Evolutionary conservation across 1,140 invertebrate species (phyloP).

Genomic region (Eurosta solidaginis): DNA sequence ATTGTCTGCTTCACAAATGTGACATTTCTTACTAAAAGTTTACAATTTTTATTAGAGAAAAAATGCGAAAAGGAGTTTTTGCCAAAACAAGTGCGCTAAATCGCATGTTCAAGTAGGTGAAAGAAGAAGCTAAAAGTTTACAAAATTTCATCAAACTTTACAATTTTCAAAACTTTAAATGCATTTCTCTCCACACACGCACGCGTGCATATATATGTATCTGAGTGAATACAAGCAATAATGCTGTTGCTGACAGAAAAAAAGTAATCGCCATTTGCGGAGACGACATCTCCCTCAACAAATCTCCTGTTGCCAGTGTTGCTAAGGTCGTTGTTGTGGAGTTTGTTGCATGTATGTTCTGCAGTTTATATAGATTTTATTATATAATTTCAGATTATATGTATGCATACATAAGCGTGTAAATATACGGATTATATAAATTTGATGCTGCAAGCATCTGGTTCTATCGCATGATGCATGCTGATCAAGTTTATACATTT

Average conservation of each 20-base stretch:
- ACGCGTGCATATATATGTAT: not conserved
- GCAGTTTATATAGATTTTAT: not conserved
- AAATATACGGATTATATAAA: no score
- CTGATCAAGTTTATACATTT: constrained; percentile 16
- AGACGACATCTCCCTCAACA: no score
- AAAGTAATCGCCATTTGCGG: not conserved
- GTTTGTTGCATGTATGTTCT: not conserved
- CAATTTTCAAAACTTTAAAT: not conserved
- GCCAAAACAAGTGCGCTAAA: no score
- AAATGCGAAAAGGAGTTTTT: no score
- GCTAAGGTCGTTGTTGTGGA: not conserved
- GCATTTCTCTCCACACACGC: not conserved
- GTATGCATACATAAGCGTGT: no score
- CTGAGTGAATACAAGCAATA: not conserved
- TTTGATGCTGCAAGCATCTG: not conserved
- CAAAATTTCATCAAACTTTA: constrained; percentile 18
- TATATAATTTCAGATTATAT: no score
- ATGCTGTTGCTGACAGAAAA: not conserved
- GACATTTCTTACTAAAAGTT: no score
- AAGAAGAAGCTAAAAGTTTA: not conserved
- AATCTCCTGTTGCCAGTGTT: not conserved
- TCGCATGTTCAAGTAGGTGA: not conserved
- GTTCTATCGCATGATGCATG: not conserved
- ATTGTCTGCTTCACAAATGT: no score
- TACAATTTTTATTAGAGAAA: constrained; percentile 8